These are phyloP conservation scores for Chymomyza procnemis DNA, from an alignment of 2,888 invertebrate genomes.

Conservation along the genomic window DNA sequence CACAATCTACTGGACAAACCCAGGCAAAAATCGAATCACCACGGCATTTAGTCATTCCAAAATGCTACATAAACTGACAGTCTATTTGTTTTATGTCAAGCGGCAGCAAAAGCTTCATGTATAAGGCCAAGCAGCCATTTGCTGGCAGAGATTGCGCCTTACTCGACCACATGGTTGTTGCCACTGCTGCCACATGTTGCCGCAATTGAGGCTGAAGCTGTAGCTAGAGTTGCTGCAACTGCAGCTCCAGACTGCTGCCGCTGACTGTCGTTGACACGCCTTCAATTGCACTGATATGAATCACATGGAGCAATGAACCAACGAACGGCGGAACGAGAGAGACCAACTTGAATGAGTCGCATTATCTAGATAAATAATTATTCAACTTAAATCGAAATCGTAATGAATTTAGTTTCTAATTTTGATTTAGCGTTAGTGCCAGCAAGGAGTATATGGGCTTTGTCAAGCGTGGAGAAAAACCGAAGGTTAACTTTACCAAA, in stretches of 20 bases:
- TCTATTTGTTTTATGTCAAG: conserved; percentile 68
- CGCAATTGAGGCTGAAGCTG: neutral
- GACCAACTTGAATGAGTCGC: conserved; percentile 46
- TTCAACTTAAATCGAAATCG: conserved; percentile 73
- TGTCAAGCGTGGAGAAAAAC: neutral
- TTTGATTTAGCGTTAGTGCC: conserved; percentile 2
- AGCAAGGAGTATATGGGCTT: neutral
- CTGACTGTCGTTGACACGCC: conserved; percentile 68
- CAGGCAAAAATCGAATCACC: conserved; percentile 55
- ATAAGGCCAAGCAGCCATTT: conserved; percentile 31
- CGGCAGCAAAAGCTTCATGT: conserved; percentile 29
- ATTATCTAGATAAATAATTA: conserved; percentile 74
- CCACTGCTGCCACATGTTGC: conserved; percentile 6
- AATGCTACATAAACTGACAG: conserved; percentile 67
- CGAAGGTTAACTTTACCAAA: too few species aligned
- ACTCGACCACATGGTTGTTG: conserved; percentile 1
- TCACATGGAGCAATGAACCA: conserved; percentile 50
- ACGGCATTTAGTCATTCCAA: conserved; percentile 66
- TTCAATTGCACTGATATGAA: conserved; percentile 75
- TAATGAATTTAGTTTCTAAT: conserved; percentile 60
- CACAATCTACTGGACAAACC: conserved; percentile 32
- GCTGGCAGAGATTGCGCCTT: conserved; percentile 35
- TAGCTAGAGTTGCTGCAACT: conserved; percentile 37
- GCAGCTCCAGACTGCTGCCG: conserved; percentile 15
- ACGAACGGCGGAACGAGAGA: conserved; percentile 19